phyloP scores from a whole-genome alignment of 2,113 vertebrate genomes.

The Melanostigma gelatinosum region DNA sequence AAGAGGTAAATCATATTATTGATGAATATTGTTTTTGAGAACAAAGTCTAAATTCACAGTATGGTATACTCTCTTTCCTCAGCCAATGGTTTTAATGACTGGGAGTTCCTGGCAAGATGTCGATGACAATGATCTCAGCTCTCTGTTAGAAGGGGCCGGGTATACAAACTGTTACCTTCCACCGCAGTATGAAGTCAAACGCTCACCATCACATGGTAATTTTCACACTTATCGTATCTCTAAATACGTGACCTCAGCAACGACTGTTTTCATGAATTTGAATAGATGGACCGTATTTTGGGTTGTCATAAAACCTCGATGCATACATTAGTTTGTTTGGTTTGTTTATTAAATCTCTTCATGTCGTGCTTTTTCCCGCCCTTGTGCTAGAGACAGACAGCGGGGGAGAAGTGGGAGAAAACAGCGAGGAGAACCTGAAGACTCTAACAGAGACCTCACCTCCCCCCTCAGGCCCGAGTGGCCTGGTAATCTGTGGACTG shows the following conservation, averaged over 20 bases:
- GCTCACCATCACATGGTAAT: slow-evolving; percentile 66
- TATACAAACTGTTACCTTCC: slow-evolving; percentile 70
- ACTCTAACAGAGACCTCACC: slow-evolving; percentile 47
- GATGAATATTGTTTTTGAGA: background rate
- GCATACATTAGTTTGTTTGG: background rate
- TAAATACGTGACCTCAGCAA: background rate
- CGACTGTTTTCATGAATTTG: background rate
- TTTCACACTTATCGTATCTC: background rate
- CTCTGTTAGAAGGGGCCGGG: slow-evolving; percentile 59
- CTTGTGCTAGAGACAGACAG: slow-evolving; percentile 45
- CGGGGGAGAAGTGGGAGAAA: slow-evolving; percentile 37
- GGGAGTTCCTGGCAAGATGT: slow-evolving; percentile 68
- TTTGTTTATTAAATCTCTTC: background rate
- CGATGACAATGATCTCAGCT: slow-evolving; percentile 53
- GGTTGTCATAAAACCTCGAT: background rate
- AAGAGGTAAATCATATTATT: slow-evolving; percentile 63
- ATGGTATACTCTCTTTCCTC: slow-evolving; percentile 17
- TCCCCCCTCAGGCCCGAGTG: slow-evolving; percentile 63
- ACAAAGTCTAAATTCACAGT: background rate
- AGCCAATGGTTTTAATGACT: slow-evolving; percentile 72
- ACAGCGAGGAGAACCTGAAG: slow-evolving; percentile 29
- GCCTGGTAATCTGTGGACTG: slow-evolving; percentile 74
- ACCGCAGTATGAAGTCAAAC: slow-evolving; percentile 62
- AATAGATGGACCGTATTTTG: too few relatives aligned
- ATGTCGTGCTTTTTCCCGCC: background rate